phyloP scores from a whole-genome alignment of 2,113 vertebrate species.

The Salminus brasiliensis region DNA sequence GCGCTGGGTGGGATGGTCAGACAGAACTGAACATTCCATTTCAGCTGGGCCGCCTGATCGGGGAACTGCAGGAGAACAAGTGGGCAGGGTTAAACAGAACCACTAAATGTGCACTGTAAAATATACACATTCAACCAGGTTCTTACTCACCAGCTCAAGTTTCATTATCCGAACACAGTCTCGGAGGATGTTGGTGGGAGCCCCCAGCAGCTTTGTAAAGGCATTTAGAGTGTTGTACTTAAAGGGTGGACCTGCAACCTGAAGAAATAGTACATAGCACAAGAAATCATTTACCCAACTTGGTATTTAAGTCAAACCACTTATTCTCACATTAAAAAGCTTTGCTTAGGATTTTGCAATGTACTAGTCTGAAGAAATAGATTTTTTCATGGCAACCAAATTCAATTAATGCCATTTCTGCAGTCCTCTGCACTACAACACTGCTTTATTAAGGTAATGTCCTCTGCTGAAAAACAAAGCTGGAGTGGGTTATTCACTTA shows the following conservation, averaged over 20 bases:
- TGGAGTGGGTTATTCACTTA: constrained; percentile 59
- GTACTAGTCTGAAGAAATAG: too few relatives aligned
- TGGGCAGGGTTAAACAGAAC: not conserved
- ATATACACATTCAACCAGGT: not conserved
- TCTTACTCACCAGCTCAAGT: constrained; percentile 89
- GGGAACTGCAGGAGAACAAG: constrained; percentile 82
- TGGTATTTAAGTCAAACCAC: too few relatives aligned
- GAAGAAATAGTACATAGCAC: constrained; percentile 46
- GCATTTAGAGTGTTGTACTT: constrained; percentile 99
- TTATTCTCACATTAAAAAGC: too few relatives aligned
- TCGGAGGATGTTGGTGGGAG: constrained; percentile 93
- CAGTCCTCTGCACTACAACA: not conserved
- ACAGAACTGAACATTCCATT: constrained; percentile 99
- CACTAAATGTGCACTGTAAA: too few relatives aligned
- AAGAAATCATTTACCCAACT: too few relatives aligned
- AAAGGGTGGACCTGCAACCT: constrained; percentile 98
- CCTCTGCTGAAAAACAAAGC: not conserved
- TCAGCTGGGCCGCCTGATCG: constrained; percentile 93
- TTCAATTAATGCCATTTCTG: not conserved
- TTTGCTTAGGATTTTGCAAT: too few relatives aligned
- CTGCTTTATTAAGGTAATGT: not conserved
- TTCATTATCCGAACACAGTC: constrained; percentile 99
- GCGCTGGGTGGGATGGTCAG: constrained; percentile 98
- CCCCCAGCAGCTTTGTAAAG: constrained; percentile 96
- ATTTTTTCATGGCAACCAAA: not conserved